Conservation (phyloP, 2,888 invertebrate genomes). For the Sarcophaga variegata region DNA sequence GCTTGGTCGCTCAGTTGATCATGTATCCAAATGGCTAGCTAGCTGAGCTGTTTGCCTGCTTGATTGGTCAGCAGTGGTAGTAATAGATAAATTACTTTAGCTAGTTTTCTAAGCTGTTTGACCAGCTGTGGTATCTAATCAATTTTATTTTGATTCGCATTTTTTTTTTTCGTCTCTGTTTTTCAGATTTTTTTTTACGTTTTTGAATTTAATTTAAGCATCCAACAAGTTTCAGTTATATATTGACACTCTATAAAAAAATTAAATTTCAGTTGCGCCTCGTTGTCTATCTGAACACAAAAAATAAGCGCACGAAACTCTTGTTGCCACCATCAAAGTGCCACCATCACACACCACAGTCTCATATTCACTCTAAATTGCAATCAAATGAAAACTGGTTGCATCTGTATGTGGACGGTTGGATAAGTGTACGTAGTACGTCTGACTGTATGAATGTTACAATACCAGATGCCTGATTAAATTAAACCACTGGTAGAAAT, state of each 20-base stretch:
- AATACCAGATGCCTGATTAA: slow-evolving; percentile 28
- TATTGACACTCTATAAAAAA: slow-evolving; percentile 43
- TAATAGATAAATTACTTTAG: slow-evolving; percentile 38
- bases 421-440: slow-evolving; percentile 14
- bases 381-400: slow-evolving; percentile 40
- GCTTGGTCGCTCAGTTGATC: too few species aligned
- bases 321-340: slow-evolving; percentile 58
- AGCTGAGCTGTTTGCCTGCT: slow-evolving; percentile 9
- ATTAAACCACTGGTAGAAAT: slow-evolving; percentile 35
- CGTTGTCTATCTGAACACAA: slow-evolving; percentile 48
- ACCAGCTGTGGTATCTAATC: slow-evolving; percentile 57
- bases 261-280: slow-evolving; percentile 53
- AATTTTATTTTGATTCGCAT: slow-evolving; percentile 45
- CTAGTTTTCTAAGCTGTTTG: slow-evolving; percentile 51
- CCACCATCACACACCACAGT: slow-evolving; percentile 11
- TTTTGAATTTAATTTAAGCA: slow-evolving; percentile 37
- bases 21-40: neutral
- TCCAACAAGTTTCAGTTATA: slow-evolving; percentile 55
- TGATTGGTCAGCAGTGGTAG: slow-evolving; percentile 15
- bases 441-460: neutral
- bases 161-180: slow-evolving; percentile 14
- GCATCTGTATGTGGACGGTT: slow-evolving; percentile 2
- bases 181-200: neutral
- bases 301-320: slow-evolving; percentile 27
- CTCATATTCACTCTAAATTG: slow-evolving; percentile 27